Base-by-base conservation (phyloP, 2,888 invertebrate genomes). In the Rhyacophila evoluta region DNA sequence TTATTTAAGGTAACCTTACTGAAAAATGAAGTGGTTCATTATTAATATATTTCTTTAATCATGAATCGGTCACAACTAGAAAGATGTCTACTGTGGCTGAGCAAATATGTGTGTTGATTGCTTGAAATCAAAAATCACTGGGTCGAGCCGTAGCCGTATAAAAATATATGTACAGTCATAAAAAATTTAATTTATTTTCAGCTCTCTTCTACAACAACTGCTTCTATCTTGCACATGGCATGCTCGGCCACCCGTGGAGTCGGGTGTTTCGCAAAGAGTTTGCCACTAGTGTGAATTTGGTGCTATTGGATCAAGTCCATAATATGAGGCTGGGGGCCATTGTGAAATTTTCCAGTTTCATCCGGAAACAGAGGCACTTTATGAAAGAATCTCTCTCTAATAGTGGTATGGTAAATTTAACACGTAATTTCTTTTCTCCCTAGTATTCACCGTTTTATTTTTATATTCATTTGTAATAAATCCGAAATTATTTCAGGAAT, bases 181-280 rank as follows among this genome's bases (percentile, higher is more conserved):
- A n/a, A n/a, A 6, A 6, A 12, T 68, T 6, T 33, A 15, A 55
- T 28, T 76, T 11, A 28, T 82, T 87, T 84, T 19, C 86, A 90
- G 90, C 88, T 19, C 81, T 90, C 76, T 90, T 89, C 84, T 90
- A 90, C 87, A 90, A 90, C 84, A 90, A 90, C 84, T 89, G 90
- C 83, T 89, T 87, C 85, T 90, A 89, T 84, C 82, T 90, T 55
- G 88, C 90, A 0, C 90, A 90, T 72, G 87, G 89, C 2, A 83
- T 90, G n/a, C 84, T 90, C 0, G 89, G 90, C 0, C 89, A 89
- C n/a, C 89, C 90, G 0, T 90, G 90, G 90, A 85, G 85, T 82
- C 85, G 83, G 77, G 85, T 84, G 1, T 84, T 89, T 38, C 87
- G 88, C 0, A 80, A 83, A 0, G 76, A 82, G 0, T 79, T 88